phyloP scores from a whole-genome alignment of 2,888 invertebrate species.

The Herminia tarsipennalis region DNA sequence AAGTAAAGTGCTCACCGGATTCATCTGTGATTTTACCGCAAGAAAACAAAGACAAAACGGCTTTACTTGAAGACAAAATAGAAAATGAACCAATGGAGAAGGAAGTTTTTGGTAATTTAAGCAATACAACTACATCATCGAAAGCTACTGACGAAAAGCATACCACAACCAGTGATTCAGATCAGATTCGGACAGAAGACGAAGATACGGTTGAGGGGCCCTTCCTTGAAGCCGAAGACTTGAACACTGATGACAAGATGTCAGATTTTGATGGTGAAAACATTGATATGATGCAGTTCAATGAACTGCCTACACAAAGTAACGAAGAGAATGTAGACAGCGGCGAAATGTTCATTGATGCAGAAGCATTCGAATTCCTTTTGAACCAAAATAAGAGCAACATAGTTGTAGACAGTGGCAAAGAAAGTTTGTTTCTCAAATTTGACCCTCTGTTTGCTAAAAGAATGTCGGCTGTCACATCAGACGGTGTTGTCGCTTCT shows the following conservation, averaged over 20 bases:
- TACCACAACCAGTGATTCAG: conserved; percentile 57
- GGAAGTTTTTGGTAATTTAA: conserved; percentile 47
- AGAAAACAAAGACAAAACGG: conserved; percentile 11
- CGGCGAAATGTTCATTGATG: conserved; percentile 77
- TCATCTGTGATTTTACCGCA: conserved; percentile 20
- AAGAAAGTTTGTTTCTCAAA: conserved; percentile 79
- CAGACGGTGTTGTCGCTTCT: conserved; percentile 66
- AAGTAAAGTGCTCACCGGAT: conserved; percentile 38
- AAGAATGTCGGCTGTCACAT: conserved; percentile 57
- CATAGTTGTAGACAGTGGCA: conserved; percentile 71
- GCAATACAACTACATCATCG: conserved; percentile 55
- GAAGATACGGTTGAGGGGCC: conserved; percentile 80
- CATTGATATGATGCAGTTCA: conserved; percentile 63
- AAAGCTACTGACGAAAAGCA: conserved; percentile 59
- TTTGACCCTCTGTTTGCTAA: conserved; percentile 79
- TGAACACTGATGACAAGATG: conserved; percentile 50
- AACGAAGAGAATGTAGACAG: conserved; percentile 59
- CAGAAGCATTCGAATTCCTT: conserved; percentile 76
- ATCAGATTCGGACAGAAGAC: conserved; percentile 75
- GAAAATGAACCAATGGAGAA: conserved; percentile 50
- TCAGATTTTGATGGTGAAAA: conserved; percentile 50
- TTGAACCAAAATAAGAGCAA: conserved; percentile 73
- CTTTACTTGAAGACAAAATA: conserved; percentile 36
- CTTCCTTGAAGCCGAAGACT: conserved; percentile 69
- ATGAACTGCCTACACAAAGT: conserved; percentile 53